Evolutionary conservation across 2,113 vertebrate genomes (phyloP), one percentile per base, ranked within the genome.

Genomic region (Gila orcuttii): DNA sequence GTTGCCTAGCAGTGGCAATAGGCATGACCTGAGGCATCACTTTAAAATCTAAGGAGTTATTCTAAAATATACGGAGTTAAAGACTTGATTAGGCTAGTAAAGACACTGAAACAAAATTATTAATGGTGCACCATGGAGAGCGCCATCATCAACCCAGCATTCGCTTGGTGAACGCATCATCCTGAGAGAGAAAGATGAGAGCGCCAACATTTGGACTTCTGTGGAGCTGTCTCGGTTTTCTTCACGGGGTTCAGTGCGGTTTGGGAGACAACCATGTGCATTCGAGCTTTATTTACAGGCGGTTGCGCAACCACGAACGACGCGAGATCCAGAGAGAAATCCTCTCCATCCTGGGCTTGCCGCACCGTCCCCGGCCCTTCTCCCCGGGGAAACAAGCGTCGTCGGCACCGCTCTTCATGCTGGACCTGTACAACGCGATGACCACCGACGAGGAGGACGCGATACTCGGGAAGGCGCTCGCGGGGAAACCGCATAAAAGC

Each of bases 341-440:
- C 93, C 98, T 99, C 88, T 99, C 98, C 93, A 99, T 99, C 91
- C 94, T 99, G 94, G 98, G 98, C 80, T 93, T 99, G 86, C 98
- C 98, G 88, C 98, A 99, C 92, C 97, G 98, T 88, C 98, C 98
- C 89, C 96, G 97, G 93, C 97, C 98, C 79, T 98, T 99, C 93
- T 97, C 97, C 91, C 97, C 97, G 89, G 96, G 97, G 86, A 98
- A 99, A 55, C 98, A 99, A 92, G 96, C 96, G 50, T 97, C 97
- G 79, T 99, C 98, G 36, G 98, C 98, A 50, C 98, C 98, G 59
- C 96, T 98, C n/a, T 99, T 98, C 93, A 99, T 99, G 98, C 95
- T 99, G 93, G 97, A 99, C 94, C 96, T 99, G 25, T 99, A 99
- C 94, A 99, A 99, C 91, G 98, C 98, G 84, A 99, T 99, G 97